These are phyloP conservation scores for Molorchus minor DNA, from an alignment of 2,888 invertebrate genomes.

Conservation along the genomic window DNA sequence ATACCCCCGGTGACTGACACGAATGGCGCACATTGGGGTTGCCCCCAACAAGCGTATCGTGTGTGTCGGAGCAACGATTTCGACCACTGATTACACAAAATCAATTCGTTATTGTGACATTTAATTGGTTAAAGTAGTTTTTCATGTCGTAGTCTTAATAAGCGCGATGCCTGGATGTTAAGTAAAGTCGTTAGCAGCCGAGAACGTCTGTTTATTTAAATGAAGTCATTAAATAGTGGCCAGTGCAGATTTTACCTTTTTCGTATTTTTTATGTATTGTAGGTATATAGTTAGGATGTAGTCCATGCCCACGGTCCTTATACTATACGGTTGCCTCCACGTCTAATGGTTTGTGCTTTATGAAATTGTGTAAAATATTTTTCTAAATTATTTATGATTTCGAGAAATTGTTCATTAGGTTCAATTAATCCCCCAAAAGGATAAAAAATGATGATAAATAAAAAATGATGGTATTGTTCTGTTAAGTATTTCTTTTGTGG, in stretches of 20 bases:
- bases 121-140: constrained; percentile 55
- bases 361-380: too few species aligned
- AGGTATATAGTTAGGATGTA: too few species aligned
- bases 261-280: too few species aligned
- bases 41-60: constrained; percentile 49
- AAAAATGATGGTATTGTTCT: too few species aligned
- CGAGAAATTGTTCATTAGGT: too few species aligned
- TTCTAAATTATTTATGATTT: too few species aligned
- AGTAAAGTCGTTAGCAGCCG: constrained; percentile 17
- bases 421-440: too few species aligned
- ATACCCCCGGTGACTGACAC: constrained; percentile 28
- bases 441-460: too few species aligned
- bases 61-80: constrained; percentile 49
- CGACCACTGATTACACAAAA: constrained; percentile 45
- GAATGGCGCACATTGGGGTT: constrained; percentile 31
- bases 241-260: neutral
- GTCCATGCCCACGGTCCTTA: too few species aligned
- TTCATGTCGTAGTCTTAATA: constrained; percentile 48
- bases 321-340: too few species aligned
- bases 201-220: neutral
- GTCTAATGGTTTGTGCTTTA: too few species aligned
- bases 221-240: neutral
- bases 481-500: too few species aligned
- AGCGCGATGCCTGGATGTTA: constrained; percentile 44
- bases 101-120: constrained; percentile 54